Conservation (phyloP, 92 coral and sea anemone genomes). For the Hydrozoanthus gracilis region DNA sequence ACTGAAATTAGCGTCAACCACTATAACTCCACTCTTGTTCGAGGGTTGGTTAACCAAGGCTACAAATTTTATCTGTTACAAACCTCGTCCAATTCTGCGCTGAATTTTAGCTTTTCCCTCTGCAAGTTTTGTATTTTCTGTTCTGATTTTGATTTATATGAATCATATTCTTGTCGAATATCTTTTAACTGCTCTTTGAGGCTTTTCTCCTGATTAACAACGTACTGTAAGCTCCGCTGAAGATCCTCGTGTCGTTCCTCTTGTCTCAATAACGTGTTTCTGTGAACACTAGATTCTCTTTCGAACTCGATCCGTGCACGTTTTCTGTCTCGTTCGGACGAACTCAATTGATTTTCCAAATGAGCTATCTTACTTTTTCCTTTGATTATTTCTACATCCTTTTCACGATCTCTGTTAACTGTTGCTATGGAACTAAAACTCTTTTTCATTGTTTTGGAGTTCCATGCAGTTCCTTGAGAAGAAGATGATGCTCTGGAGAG, state of each 20-base stretch:
- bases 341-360: constrained; percentile 79
- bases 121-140: constrained; percentile 86
- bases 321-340: constrained; percentile 75
- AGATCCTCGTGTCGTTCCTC: constrained; percentile 81
- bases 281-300: constrained; percentile 72
- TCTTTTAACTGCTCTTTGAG: constrained; percentile 89
- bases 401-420: constrained; percentile 70
- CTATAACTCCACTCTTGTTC: too few species aligned
- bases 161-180: constrained; percentile 83
- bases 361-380: constrained; percentile 85
- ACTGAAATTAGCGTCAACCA: too few species aligned
- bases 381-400: constrained; percentile 81
- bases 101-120: constrained; percentile 85
- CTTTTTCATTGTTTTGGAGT: constrained; percentile 44
- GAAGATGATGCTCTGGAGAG: constrained; percentile 9
- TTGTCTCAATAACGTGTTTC: constrained; percentile 60
- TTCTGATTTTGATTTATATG: constrained; percentile 76
- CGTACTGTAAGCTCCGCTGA: constrained; percentile 81
- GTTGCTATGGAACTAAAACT: constrained; percentile 13
- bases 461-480: constrained; percentile 9
- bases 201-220: constrained; percentile 87
- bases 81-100: constrained; percentile 93
- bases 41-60: too few species aligned
- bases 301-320: constrained; percentile 87
- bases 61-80: neutral